Evolutionary conservation across 2,888 invertebrate species (phyloP).

Genomic region (Heliconius erato): DNA sequence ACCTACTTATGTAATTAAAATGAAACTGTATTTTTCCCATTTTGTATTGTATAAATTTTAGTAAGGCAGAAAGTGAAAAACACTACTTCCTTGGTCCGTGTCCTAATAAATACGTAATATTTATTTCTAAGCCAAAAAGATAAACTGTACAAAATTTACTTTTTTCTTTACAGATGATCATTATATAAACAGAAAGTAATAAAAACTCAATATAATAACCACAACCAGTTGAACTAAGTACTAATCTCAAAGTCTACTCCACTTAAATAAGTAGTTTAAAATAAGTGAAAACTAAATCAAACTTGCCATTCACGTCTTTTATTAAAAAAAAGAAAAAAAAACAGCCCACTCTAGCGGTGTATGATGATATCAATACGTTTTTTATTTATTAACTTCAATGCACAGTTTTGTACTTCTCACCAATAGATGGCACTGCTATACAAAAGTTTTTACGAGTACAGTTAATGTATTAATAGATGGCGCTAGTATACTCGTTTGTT

Average conservation of each 20-base stretch:
- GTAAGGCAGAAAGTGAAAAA: no score
- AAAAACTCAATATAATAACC: not conserved
- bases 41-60: no score
- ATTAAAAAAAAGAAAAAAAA: conserved; percentile 66
- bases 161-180: no score
- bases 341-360: conserved; percentile 75
- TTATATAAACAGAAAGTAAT: not conserved
- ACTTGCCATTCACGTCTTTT: conserved; percentile 37
- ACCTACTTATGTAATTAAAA: no score
- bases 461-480: conserved; percentile 60
- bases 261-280: conserved; percentile 21
- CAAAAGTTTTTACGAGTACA: not conserved
- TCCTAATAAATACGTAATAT: no score
- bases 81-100: no score
- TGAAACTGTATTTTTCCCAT: no score
- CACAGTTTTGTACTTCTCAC: not conserved
- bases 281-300: conserved; percentile 4
- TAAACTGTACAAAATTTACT: no score
- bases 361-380: conserved; percentile 57
- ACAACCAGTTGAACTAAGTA: conserved; percentile 15
- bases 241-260: conserved; percentile 15
- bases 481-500: conserved; percentile 55
- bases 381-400: conserved; percentile 53
- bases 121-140: no score
- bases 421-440: conserved; percentile 60